Base-by-base conservation (phyloP, 2,797 vertebrate genomes). In the Spinus olivaceus region DNA sequence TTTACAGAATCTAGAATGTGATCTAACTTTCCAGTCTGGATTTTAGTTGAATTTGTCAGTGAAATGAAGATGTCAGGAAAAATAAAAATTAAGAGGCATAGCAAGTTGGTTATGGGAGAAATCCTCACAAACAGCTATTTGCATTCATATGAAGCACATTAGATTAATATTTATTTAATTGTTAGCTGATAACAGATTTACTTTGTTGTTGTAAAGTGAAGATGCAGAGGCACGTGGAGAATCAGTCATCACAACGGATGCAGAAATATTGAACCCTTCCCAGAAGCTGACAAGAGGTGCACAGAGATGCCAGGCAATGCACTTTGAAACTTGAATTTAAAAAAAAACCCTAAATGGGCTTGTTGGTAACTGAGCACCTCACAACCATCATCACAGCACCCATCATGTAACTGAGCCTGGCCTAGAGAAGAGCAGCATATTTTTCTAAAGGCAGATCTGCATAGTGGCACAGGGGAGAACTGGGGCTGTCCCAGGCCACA, bases 131-230 rank as follows among this genome's bases (percentile, higher is more conserved):
- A 77, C 60, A 66, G 13, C 9, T 67, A 57, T 79, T 85, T 92
- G 35, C 37, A 60, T 79, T 64, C 30, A 33, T 63, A 67, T 46
- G 18, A 69, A 71, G 14, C 32, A 7, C 5, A 72, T 70, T 63
- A 81, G 39, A 65, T 44, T 63, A 71, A 47, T 86, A 71, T 72
- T 92, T 81, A 61, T 53, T 59, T 81, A 84, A 67, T 73, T 74
- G 63, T 64, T 49, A 88, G 19, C 50, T 72, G 86, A 71, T 87
- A 95, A 90, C 30, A 87, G 54, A 84, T 92, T 81, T 82, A 88
- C n/a, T 37, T 71, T 59, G 53, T 21, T 86, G 21, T 61, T 73
- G 21, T 76, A 56, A 88, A 91, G 35, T 15, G 47, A 64, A 88
- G 69, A 15, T 71, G 47, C 57, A 91, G 47, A 81, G 42, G 49